Evolutionary conservation across 2,797 vertebrate species (phyloP), one percentile per base, ranked within the genome.

Genomic region (Propithecus deckenii): DNA sequence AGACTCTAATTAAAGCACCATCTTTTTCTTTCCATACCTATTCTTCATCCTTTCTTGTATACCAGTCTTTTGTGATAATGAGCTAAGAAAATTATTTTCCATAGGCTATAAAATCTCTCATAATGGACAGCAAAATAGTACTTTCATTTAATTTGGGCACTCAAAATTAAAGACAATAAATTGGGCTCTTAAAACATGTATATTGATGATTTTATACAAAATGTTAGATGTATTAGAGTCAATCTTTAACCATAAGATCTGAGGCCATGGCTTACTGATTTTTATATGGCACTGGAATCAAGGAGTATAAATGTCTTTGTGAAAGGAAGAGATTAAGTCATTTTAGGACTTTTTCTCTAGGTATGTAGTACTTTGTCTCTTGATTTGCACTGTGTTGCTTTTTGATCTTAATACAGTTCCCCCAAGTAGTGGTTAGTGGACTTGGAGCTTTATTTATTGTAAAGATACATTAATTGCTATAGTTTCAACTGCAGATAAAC

Each of bases 101-200:
- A 71, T 93, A 89, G 52, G 74, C 12, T 89, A 38, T 4, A 89
- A 17, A 96, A 61, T 59, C 28, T 85, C 11, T 90, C 69, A 10
- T 38, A 90, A 35, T 52, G 20, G 48, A 72, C 25, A 93, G 25
- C 46, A 92, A 86, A 87, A 89, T 81, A 93, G 43, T 95, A 75
- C 14, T 96, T 5, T 71, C n/a, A 7, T 86, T 96, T 94, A 89
- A 88, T 93, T 83, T 91, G 50, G 32, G 13, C 48, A 85, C 30
- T 95, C 55, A 96, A 87, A 91, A 80, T 81, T 83, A 85, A 96
- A 55, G 86, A 46, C 11, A 57, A 32, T 84, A 89, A 94, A 67
- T 72, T 86, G 28, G 57, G 13, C n/a, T 75, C 9, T 94, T 96
- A 41, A 91, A 46, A 92, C 10, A 14, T 55, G 13, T 86, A 43